Evolutionary conservation across 2,888 invertebrate genomes (phyloP).

Genomic region (Eumerus sabulonum): DNA sequence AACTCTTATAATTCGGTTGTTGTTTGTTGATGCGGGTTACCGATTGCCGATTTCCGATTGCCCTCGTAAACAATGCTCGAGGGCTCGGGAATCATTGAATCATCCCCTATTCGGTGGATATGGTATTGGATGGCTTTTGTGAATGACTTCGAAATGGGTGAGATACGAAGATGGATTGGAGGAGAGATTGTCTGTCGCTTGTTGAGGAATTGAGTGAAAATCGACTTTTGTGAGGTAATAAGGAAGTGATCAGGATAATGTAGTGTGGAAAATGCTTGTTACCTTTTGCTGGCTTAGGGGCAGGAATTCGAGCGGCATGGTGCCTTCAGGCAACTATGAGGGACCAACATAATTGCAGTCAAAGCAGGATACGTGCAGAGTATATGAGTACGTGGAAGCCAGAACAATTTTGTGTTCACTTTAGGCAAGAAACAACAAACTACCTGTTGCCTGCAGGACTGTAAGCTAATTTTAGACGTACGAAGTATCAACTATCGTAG

Average conservation of each 20-base stretch:
- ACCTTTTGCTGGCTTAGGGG: too few species aligned
- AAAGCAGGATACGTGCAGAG: too few species aligned
- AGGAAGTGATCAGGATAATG: slow-evolving; percentile 1
- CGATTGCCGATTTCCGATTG: slow-evolving; percentile 22
- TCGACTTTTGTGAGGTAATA: slow-evolving; percentile 29
- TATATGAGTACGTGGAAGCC: too few species aligned
- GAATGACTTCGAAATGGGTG: slow-evolving; percentile 21
- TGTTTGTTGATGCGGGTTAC: slow-evolving; percentile 65
- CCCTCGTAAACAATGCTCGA: slow-evolving; percentile 45
- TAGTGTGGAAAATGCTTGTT: not conserved
- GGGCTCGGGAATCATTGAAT: slow-evolving; percentile 30
- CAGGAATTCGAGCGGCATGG: too few species aligned
- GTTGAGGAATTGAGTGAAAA: slow-evolving; percentile 4
- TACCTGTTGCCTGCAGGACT: too few species aligned
- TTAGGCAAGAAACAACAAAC: too few species aligned
- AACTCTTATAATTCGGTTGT: slow-evolving; percentile 52
- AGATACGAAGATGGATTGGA: slow-evolving; percentile 21
- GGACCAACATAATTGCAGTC: too few species aligned
- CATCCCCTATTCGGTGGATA: slow-evolving; percentile 47
- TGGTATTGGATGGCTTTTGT: slow-evolving; percentile 12
- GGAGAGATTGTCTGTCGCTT: too few species aligned
- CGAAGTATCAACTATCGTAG: too few species aligned
- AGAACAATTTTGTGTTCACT: too few species aligned
- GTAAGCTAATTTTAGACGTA: too few species aligned
- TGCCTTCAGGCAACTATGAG: too few species aligned